Evolutionary conservation across 1,140 invertebrate species (phyloP), one percentile per base, ranked within the genome.

Genomic region (Drosophila fuyamai): DNA sequence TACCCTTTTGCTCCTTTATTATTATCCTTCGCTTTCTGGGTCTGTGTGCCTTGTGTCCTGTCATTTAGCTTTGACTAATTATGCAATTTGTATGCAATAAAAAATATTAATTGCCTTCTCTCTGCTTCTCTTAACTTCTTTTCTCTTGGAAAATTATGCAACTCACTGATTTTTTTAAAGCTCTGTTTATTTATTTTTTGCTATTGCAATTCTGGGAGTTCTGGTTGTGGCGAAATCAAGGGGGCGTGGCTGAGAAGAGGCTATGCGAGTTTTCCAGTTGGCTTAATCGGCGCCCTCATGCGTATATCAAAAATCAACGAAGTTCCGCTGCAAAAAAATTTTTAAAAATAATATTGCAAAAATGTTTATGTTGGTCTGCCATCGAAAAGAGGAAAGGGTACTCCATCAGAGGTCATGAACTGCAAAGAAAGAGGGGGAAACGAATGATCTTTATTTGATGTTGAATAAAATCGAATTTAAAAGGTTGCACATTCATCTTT

Each of bases 81-180:
- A 86, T 79, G 71, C 83, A 82, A 86, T 86, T 88, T 86, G 83
- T 86, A 88, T 83, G 79, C 76, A 88, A 88, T 86, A 65, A 86
- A 86, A 77, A 88, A 88, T 79, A 86, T 88, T 88, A 82, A 83
- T 88, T 88, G 47, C 65, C 50, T 50, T 41, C 44, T 9, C 59
- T 58, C 51, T 57, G 40, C 14, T 47, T 40, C 50, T 53, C 59
- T 38, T 43, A 43, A 14, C 14, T 4, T 41, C 59, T 14, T 13
- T 7, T 41, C 59, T 23, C 16, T 9, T 41, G 27, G 48, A 63
- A 50, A 63, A 66, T 75, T 60, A 68, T 76, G 58, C 55, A 72
- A 61, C 51, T 68, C 51, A 29, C 27, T 44, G 36, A 36, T 48
- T 46, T 55, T 66, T 62, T 70, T 81, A 86, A 86, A 79, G 82